Percentiles rank a stretch among this genome's conserved stretches.
Conservation (phyloP, 1,140 invertebrate species). For the Hermatobates lingyangjiaoensis region DNA sequence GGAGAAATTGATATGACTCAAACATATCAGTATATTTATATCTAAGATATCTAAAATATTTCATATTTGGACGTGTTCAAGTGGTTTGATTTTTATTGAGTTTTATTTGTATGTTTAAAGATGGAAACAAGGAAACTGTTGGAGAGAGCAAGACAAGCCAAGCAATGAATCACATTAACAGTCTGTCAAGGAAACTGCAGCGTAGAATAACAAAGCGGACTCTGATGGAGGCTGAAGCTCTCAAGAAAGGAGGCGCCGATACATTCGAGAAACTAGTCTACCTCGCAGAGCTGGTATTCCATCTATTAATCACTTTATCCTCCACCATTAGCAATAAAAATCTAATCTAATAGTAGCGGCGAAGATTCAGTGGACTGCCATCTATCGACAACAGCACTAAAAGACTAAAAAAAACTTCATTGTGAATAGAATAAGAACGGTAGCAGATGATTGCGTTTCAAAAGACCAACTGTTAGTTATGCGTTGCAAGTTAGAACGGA, state of each 20-base stretch:
- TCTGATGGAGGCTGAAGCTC: conserved; percentile 46
- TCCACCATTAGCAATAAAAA: too few species aligned
- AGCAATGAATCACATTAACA: conserved; percentile 52
- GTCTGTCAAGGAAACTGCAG: conserved; percentile 46
- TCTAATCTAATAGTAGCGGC: too few species aligned
- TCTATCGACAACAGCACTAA: too few species aligned
- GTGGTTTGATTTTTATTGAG: too few species aligned
- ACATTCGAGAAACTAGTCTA: conserved; percentile 54
- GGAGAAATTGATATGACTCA: too few species aligned
- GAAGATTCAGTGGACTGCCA: too few species aligned
- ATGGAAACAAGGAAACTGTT: not conserved
- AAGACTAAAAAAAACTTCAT: not conserved
- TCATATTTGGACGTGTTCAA: too few species aligned
- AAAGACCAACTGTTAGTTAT: too few species aligned
- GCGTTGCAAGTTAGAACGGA: too few species aligned
- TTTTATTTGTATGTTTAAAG: not conserved
- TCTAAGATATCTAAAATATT: too few species aligned
- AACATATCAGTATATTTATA: too few species aligned
- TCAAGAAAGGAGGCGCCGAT: conserved; percentile 57
- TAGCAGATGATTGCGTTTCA: not conserved
- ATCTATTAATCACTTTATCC: too few species aligned
- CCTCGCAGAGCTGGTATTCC: conserved; percentile 53
- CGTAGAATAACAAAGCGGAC: conserved; percentile 50
- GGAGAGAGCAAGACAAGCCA: conserved; percentile 34
- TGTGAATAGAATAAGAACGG: not conserved